These are phyloP conservation scores for Pagetopsis macropterus DNA, from an alignment of 2,797 vertebrate species.

Conservation along the genomic window DNA sequence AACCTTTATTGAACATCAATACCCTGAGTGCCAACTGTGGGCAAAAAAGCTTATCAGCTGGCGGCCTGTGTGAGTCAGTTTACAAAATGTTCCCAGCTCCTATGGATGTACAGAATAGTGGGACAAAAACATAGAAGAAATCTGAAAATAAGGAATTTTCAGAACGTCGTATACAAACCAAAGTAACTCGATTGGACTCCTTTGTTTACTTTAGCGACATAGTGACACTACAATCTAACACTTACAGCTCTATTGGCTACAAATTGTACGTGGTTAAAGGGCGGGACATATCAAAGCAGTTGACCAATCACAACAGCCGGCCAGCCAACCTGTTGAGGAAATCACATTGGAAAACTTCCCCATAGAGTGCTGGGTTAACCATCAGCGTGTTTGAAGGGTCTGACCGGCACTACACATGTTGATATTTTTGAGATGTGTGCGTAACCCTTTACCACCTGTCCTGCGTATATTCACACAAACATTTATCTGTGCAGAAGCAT, in stretches of 20 bases:
- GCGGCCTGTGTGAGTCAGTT: neutral
- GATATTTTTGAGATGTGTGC: neutral
- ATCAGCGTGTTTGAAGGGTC: neutral
- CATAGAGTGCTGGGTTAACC: neutral
- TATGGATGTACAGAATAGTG: neutral
- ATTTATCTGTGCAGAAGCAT: too few relatives aligned
- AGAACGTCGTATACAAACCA: neutral
- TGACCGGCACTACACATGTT: neutral
- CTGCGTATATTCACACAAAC: too few relatives aligned
- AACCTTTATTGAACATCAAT: constrained; percentile 29
- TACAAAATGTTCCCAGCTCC: constrained; percentile 2
- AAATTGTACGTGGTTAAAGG: too few relatives aligned
- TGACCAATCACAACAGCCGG: too few relatives aligned
- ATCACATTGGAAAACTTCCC: neutral
- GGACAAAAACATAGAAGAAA: neutral
- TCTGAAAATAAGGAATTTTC: neutral
- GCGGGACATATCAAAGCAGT: too few relatives aligned
- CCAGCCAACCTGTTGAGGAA: neutral
- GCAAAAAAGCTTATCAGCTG: constrained; percentile 35
- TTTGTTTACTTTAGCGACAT: too few relatives aligned
- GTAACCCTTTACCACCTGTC: too few relatives aligned
- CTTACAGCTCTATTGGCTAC: too few relatives aligned
- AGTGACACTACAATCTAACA: too few relatives aligned
- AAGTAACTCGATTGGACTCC: neutral
- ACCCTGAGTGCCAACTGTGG: constrained; percentile 19